These are phyloP conservation scores for Hemithea aestivaria DNA, from an alignment of 2,888 invertebrate species.

Conservation along the genomic window DNA sequence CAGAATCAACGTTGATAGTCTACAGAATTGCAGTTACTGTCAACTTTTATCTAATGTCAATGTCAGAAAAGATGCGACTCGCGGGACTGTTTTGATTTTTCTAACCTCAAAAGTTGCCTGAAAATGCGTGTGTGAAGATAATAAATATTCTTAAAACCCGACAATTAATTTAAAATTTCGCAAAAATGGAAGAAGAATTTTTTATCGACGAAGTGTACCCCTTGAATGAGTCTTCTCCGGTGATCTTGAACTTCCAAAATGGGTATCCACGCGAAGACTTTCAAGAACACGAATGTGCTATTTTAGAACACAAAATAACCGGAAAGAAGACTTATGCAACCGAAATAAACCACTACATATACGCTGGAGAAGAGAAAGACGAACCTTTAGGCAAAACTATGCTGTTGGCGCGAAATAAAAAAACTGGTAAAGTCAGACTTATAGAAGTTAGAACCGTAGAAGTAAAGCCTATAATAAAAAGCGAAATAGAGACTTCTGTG, in stretches of 20 bases:
- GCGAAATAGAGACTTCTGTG: constrained; percentile 32
- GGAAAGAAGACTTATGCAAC: constrained; percentile 38
- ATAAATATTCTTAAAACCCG: too few species aligned
- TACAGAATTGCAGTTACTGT: too few species aligned
- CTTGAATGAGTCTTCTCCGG: constrained; percentile 41
- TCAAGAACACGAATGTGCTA: constrained; percentile 32
- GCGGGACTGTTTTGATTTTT: too few species aligned
- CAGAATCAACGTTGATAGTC: too few species aligned
- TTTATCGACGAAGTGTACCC: constrained; percentile 51
- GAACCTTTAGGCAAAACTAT: constrained; percentile 50
- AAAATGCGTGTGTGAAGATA: too few species aligned
- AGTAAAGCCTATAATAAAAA: constrained; percentile 46
- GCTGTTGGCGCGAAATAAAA: constrained; percentile 49
- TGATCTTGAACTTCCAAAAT: constrained; percentile 59
- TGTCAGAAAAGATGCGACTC: too few species aligned
- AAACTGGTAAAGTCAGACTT: constrained; percentile 57
- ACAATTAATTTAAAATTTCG: too few species aligned
- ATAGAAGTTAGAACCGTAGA: constrained; percentile 50
- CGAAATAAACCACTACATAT: constrained; percentile 45
- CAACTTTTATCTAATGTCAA: too few species aligned
- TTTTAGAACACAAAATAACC: constrained; percentile 41
- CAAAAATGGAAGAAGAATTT: constrained; percentile 49
- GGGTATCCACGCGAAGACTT: constrained; percentile 54
- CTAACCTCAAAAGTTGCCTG: constrained; percentile 9
- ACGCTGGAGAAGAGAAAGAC: constrained; percentile 50